Evolutionary conservation across 1,140 invertebrate genomes (phyloP), one percentile per base, ranked within the genome.

Genomic region (Drosophila sp.): DNA sequence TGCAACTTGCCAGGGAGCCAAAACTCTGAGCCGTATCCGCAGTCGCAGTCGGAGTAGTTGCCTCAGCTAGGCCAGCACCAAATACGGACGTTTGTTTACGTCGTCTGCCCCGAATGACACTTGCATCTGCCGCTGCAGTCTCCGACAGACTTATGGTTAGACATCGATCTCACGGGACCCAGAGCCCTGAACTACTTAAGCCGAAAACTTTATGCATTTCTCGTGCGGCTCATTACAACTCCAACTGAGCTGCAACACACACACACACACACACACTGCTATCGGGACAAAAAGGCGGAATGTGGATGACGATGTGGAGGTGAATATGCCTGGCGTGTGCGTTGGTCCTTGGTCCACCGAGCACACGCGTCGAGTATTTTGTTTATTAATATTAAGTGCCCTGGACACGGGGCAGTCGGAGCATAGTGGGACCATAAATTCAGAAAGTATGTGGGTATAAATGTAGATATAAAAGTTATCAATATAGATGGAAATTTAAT

Each of bases 351-450:
- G 66, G 14, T 63, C 53, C 75, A 72, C 32, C 41, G 18, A 29
- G 32, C 63, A 72, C 64, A 78, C 78, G 66, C 66, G 66, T 65
- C 75, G 50, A 78, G 79, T 79, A 82, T 89, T 87, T 89, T 82
- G 82, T 87, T 87, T 87, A 87, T 87, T 87, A 87, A 89, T 82
- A 87, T 89, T 79, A 87, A 89, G 83, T 82, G 79, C 73, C 64
- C 63, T 54, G 72, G 78, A 63, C 73, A 64, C 59, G 32, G 63
- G 45, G 13, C 62, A 57, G 27, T 7, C 16, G 7, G 25, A 0
- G 61, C 18, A 86, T 75, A 72, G 65, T 84, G 78, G 65, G 2
- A 2, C 48, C 1, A 21, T 21, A 21, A 13, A 11, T 3, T 40
- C 0, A 2, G 6, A 1, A 25, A 38, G 9, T 13, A 25, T 2